Percentiles rank a stretch among this genome's conserved stretches.
Evolutionary conservation across 2,888 invertebrate genomes (phyloP).

Genomic region (Eupithecia tripunctaria): DNA sequence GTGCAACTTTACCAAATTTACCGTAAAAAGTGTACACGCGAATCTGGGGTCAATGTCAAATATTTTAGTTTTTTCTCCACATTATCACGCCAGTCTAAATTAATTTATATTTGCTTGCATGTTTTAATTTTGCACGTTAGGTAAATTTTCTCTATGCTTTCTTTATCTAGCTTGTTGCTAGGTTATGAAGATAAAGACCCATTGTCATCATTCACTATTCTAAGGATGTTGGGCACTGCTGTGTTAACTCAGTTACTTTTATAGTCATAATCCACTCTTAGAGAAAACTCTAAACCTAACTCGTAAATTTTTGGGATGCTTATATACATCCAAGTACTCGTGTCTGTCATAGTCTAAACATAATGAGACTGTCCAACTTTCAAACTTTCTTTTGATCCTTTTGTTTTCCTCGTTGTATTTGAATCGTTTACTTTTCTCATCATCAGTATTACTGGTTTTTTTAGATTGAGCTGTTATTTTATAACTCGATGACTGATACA

Average conservation of each 20-base stretch:
- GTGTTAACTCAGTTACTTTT: background rate
- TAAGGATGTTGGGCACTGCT: background rate
- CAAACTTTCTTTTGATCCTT: background rate
- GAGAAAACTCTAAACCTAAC: no score
- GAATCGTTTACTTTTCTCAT: background rate
- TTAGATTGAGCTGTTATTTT: background rate
- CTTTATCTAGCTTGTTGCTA: background rate
- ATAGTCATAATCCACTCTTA: no score
- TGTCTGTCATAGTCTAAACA: no score
- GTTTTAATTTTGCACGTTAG: background rate
- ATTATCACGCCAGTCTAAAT: slow-evolving; percentile 7
- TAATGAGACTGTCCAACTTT: background rate
- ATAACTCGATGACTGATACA: slow-evolving; percentile 2
- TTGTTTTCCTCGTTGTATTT: background rate
- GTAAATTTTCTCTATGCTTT: background rate
- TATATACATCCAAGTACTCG: no score
- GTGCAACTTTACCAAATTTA: slow-evolving; percentile 27
- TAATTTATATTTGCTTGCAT: background rate
- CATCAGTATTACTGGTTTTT: background rate
- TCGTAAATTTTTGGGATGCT: no score
- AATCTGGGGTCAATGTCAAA: slow-evolving; percentile 34
- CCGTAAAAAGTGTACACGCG: slow-evolving; percentile 26
- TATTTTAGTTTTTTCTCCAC: slow-evolving; percentile 24
- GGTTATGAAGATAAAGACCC: no score
- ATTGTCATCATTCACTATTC: background rate